Evolutionary conservation across 1,140 invertebrate species (phyloP).

Genomic region (Geopemphigus sp.): DNA sequence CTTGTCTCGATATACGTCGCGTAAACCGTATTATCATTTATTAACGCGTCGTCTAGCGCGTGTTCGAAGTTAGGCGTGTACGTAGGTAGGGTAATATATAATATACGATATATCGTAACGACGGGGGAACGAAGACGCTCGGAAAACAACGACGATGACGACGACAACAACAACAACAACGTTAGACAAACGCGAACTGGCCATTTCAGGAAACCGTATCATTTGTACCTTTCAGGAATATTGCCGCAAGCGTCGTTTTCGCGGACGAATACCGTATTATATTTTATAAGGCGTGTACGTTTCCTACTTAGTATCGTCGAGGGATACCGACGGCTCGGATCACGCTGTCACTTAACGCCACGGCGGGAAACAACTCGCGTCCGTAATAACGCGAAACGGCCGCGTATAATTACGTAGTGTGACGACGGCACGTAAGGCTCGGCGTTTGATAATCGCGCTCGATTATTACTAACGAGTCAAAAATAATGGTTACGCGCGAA

Average conservation of each 20-base stretch:
- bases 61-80: background rate
- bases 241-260: background rate
- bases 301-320: background rate
- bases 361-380: too few species aligned
- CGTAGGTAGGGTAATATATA: too few species aligned
- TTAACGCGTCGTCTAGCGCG: background rate
- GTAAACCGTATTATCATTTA: background rate
- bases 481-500: too few species aligned
- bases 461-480: too few species aligned
- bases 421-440: too few species aligned
- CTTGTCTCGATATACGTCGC: background rate
- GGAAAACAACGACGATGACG: constrained; percentile 5
- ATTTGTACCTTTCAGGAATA: background rate
- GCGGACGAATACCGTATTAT: too few species aligned
- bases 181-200: background rate
- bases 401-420: too few species aligned
- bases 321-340: background rate
- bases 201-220: background rate
- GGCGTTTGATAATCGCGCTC: too few species aligned
- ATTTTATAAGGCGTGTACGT: background rate
- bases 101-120: background rate
- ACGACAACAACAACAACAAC: too few species aligned
- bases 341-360: background rate
- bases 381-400: too few species aligned
- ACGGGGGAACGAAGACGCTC: too few species aligned